Percentiles rank a stretch among this genome's conserved stretches.
Evolutionary conservation across 2,797 vertebrate genomes (phyloP).

Genomic region (Pangasius mekongensis): DNA sequence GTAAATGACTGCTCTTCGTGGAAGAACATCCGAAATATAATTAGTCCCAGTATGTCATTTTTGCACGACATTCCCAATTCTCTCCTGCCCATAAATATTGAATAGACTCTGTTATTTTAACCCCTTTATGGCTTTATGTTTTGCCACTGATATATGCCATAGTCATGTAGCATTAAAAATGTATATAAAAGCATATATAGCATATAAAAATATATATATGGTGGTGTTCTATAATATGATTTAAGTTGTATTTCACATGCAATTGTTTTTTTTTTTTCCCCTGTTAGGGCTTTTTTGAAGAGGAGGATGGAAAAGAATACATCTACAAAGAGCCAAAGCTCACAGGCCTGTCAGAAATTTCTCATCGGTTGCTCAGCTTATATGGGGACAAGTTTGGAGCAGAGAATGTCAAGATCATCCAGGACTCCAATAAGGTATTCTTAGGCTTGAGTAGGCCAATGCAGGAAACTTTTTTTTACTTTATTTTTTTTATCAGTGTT

Average conservation of each 20-base stretch:
- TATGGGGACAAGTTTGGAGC: conserved; percentile 95
- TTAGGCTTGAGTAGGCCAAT: background rate
- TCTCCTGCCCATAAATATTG: background rate
- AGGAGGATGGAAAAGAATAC: conserved; percentile 96
- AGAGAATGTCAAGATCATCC: conserved; percentile 92
- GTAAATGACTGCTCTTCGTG: background rate
- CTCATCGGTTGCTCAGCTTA: conserved; percentile 88
- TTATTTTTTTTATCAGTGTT: too few relatives aligned
- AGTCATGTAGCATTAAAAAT: background rate
- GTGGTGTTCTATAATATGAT: background rate
- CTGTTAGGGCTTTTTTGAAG: conserved; percentile 91
- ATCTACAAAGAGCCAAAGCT: conserved; percentile 98
- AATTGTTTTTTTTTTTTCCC: conserved; percentile 7
- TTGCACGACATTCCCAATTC: background rate
- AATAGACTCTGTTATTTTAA: background rate
- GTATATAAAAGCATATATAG: too few relatives aligned
- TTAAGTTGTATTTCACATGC: background rate
- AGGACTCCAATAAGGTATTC: conserved; percentile 95
- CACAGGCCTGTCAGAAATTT: conserved; percentile 94
- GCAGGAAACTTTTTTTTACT: background rate
- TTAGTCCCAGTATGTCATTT: background rate
- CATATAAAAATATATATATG: background rate
- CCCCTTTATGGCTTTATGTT: background rate
- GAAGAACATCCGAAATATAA: background rate
- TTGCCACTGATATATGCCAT: background rate